phyloP scores from a whole-genome alignment of 64 coral and sea anemone genomes.

The Cladopsammia gracilis region DNA sequence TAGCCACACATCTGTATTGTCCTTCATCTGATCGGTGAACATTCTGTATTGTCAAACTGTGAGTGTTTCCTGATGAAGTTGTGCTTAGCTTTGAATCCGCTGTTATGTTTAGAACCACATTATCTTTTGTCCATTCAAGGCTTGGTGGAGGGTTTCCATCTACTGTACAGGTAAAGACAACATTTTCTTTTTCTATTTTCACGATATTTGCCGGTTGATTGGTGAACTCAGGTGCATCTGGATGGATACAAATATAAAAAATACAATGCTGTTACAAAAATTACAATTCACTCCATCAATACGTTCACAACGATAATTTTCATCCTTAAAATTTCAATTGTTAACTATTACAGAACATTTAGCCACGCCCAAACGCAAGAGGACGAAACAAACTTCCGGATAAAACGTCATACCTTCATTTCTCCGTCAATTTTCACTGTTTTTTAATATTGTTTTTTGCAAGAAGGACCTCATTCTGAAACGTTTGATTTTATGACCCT shows the following conservation, averaged over 20 bases:
- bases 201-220: neutral
- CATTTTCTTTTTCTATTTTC: neutral
- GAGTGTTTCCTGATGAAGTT: neutral
- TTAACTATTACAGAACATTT: too few species aligned
- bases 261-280: too few species aligned
- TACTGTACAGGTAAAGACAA: constrained; percentile 1
- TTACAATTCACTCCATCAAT: too few species aligned
- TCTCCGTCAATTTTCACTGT: too few species aligned
- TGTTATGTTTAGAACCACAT: neutral
- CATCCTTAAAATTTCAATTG: too few species aligned
- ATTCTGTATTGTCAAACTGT: neutral
- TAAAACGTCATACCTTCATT: too few species aligned
- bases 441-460: too few species aligned
- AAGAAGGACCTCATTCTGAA: too few species aligned
- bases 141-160: constrained; percentile 36
- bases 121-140: constrained; percentile 28
- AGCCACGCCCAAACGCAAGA: too few species aligned
- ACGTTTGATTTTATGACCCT: too few species aligned
- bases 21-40: constrained; percentile 1
- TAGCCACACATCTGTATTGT: constrained; percentile 24
- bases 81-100: neutral
- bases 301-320: too few species aligned
- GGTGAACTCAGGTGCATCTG: neutral
- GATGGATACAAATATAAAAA: neutral
- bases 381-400: too few species aligned